These are phyloP conservation scores for Pseudorasbora parva DNA, from an alignment of 2,113 vertebrate species.

Conservation along the genomic window DNA sequence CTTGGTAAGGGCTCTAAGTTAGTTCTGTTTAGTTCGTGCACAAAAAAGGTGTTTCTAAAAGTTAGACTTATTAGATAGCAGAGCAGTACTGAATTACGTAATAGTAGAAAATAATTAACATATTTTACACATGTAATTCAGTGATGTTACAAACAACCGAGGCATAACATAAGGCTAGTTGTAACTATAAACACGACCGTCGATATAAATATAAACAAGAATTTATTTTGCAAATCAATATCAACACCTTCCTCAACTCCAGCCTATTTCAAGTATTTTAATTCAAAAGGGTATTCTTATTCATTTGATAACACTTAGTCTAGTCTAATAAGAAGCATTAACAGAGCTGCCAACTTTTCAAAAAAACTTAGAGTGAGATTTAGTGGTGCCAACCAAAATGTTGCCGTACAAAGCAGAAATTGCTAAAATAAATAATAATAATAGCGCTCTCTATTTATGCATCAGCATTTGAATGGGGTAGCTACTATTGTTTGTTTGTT, in stretches of 20 bases:
- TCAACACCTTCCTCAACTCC: background rate
- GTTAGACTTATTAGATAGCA: background rate
- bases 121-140: background rate
- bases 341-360: too few species aligned
- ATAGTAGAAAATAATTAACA: background rate
- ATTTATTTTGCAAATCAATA: background rate
- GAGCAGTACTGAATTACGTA: background rate
- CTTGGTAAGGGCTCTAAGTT: constrained; percentile 60
- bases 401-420: too few species aligned
- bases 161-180: background rate
- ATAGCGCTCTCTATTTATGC: too few species aligned
- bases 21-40: background rate
- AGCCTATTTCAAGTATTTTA: background rate
- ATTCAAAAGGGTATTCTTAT: background rate
- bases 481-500: too few species aligned
- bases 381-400: too few species aligned
- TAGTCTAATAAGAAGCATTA: too few species aligned
- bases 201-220: background rate
- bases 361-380: too few species aligned
- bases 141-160: background rate
- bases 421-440: too few species aligned
- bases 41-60: background rate
- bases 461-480: too few species aligned
- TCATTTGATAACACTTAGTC: too few species aligned
- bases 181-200: background rate